These are phyloP conservation scores for Rhipidura dahli DNA, from an alignment of 2,113 vertebrate species.

Conservation along the genomic window DNA sequence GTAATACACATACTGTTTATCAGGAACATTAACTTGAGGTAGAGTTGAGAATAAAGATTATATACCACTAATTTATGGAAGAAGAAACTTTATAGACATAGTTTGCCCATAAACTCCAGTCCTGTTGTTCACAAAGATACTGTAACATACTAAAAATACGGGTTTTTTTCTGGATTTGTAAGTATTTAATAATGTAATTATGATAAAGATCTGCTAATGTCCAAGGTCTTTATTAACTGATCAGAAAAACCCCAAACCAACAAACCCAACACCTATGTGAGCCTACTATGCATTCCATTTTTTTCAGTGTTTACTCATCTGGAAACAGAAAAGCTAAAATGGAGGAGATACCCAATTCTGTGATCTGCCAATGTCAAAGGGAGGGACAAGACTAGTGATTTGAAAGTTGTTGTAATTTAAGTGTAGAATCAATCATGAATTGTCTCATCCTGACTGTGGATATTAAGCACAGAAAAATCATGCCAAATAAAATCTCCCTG, in stretches of 20 bases:
- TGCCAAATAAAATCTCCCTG: not conserved
- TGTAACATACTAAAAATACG: not conserved
- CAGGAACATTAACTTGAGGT: not conserved
- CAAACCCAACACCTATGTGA: not conserved
- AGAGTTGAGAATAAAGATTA: not conserved
- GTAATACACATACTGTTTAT: not conserved
- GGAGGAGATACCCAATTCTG: not conserved
- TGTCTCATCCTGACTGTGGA: not conserved
- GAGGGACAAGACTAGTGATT: not conserved
- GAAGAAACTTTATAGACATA: not conserved
- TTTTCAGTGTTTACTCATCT: not conserved
- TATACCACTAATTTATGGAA: not conserved
- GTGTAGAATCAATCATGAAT: not conserved
- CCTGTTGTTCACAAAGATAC: not conserved
- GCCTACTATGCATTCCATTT: not conserved
- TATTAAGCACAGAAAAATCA: not conserved
- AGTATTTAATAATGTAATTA: not conserved
- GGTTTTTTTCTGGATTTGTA: not conserved
- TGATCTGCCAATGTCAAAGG: not conserved
- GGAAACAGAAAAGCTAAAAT: not conserved
- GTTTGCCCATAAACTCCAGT: not conserved
- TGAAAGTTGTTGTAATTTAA: not conserved
- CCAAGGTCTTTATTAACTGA: not conserved
- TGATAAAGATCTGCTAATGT: not conserved
- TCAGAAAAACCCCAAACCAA: rapidly evolving